Percentiles rank a stretch among this genome's conserved stretches.
Conservation (phyloP, 1,140 invertebrate genomes). For the Agraylea sexmaculata region DNA sequence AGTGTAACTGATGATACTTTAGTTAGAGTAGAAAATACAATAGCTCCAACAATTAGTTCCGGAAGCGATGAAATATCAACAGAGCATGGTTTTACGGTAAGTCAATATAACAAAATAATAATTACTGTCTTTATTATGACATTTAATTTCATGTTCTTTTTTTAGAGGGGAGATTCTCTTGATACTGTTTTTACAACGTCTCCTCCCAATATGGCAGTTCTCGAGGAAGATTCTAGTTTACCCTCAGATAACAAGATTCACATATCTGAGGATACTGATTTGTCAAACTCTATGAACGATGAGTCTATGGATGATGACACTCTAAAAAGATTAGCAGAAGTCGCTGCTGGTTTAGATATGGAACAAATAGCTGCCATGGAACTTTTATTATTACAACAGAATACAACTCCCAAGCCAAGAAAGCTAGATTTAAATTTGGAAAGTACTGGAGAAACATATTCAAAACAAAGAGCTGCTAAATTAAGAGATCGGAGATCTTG, state of each 20-base stretch:
- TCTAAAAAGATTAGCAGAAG: slow-evolving; percentile 3
- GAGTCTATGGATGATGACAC: slow-evolving; percentile 3
- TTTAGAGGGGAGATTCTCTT: slow-evolving; percentile 43
- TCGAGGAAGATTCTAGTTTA: slow-evolving; percentile 22
- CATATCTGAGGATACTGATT: background rate
- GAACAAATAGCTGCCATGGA: slow-evolving; percentile 5
- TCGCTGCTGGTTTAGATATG: slow-evolving; percentile 5
- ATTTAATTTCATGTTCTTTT: slow-evolving; percentile 3
- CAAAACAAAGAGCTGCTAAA: slow-evolving; percentile 33
- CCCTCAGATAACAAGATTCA: background rate
- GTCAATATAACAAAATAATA: slow-evolving; percentile 2
- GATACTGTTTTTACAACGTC: slow-evolving; percentile 48
- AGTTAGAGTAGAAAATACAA: slow-evolving; percentile 16
- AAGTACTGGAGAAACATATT: slow-evolving; percentile 36
- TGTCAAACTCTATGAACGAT: background rate
- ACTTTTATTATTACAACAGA: background rate
- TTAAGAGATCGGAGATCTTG: slow-evolving; percentile 35
- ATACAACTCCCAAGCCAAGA: slow-evolving; percentile 5
- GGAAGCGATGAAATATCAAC: slow-evolving; percentile 36
- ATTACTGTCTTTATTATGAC: background rate
- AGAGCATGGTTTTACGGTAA: slow-evolving; percentile 39
- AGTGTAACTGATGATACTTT: no score
- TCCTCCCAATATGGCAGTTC: slow-evolving; percentile 29
- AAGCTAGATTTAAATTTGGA: slow-evolving; percentile 33
- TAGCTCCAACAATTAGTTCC: slow-evolving; percentile 30